Evolutionary conservation across 2,113 vertebrate genomes (phyloP).

Genomic region (Aramus guarauna): DNA sequence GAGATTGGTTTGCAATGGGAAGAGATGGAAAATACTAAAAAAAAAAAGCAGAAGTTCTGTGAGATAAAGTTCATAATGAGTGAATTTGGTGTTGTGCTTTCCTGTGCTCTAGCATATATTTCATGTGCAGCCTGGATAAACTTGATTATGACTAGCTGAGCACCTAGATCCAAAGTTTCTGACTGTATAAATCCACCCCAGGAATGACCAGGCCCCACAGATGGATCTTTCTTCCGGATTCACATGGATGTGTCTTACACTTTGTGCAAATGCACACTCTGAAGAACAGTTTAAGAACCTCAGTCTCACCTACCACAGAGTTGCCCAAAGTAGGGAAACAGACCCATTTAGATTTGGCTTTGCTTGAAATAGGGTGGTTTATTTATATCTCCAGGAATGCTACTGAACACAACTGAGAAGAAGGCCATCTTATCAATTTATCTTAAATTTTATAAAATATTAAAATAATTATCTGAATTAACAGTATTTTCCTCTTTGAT

Average conservation of each 20-base stretch:
- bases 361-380: neutral
- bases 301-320: neutral
- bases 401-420: neutral
- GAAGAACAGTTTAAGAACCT: neutral
- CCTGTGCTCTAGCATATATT: accelerated
- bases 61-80: no score
- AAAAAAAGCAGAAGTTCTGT: accelerated
- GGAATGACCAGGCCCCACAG: accelerated
- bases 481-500: neutral
- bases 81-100: no score
- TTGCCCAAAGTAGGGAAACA: accelerated
- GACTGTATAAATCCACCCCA: neutral
- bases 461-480: neutral
- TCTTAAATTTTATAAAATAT: neutral
- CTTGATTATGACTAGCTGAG: accelerated
- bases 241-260: accelerated
- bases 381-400: neutral
- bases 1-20: accelerated
- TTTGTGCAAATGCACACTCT: neutral
- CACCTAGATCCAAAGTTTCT: accelerated
- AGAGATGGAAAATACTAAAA: neutral
- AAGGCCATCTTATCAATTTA: neutral
- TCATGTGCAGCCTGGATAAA: accelerated
- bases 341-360: neutral
- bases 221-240: neutral